Evolutionary conservation across 2,888 invertebrate genomes (phyloP).

Genomic region (Hydroisotoma schaefferi): DNA sequence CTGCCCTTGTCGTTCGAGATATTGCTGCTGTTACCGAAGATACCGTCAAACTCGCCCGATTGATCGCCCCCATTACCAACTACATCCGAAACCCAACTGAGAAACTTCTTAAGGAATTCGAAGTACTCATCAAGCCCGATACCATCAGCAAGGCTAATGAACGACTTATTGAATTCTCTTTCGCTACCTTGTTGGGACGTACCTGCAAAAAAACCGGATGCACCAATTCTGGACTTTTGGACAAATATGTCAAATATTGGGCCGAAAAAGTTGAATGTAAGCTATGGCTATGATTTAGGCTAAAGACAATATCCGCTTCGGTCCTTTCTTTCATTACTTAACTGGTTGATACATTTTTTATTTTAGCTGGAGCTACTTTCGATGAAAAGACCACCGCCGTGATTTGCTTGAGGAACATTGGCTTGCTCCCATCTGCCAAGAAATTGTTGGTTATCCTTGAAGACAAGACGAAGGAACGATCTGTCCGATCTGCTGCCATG

Average conservation of each 20-base stretch:
- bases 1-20: slow-evolving; percentile 46
- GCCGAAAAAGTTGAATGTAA: slow-evolving; percentile 38
- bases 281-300: not conserved
- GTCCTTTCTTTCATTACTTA: not conserved
- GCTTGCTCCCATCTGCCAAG: slow-evolving; percentile 35
- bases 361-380: slow-evolving; percentile 22
- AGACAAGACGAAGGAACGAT: slow-evolving; percentile 38
- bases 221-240: slow-evolving; percentile 38
- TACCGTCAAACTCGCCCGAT: slow-evolving; percentile 33
- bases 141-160: slow-evolving; percentile 29
- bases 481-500: slow-evolving; percentile 45
- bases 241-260: slow-evolving; percentile 45
- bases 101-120: slow-evolving; percentile 46
- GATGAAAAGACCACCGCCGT: slow-evolving; percentile 47
- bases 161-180: slow-evolving; percentile 46
- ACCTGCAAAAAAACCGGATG: slow-evolving; percentile 44
- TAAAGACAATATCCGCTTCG: not conserved
- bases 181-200: slow-evolving; percentile 42
- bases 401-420: slow-evolving; percentile 40
- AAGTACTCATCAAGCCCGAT: slow-evolving; percentile 33
- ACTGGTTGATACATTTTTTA: not conserved
- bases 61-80: slow-evolving; percentile 38
- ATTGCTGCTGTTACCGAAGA: slow-evolving; percentile 38
- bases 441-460: slow-evolving; percentile 36
- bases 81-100: slow-evolving; percentile 48